Base-by-base conservation (phyloP, 2,797 vertebrate species). In the Lacerta bilineata region DNA sequence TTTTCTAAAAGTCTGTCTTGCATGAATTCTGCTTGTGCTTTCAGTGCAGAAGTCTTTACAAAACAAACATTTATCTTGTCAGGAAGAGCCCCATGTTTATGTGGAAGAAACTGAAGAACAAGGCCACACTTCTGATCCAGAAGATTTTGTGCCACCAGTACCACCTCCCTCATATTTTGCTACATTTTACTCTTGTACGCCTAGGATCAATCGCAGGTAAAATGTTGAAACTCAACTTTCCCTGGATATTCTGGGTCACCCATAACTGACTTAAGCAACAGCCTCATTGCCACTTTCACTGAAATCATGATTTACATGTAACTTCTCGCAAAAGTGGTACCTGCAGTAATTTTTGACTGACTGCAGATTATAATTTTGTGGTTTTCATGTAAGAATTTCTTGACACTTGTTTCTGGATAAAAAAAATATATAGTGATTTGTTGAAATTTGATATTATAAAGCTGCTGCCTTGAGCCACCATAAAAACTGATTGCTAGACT, bases 141-240 rank as follows among this genome's bases (percentile, higher is more conserved):
- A 98, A 18, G 97, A 97, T 88, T 98, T 98, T 90, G 96, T 98
- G 61, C 96, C 97, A 0, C 97, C 98, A 0, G 97, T 96, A 20
- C 98, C 97, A 0, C 98, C 98, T n/a, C 98, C 98, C 0, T 98
- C 98, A 41, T 98, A 98, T 91, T 98, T 98, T 91, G 97, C 97
- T 71, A 97, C 97, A 0, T 97, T 97, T 92, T 97, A 96, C 95
- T 97, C 97, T 0, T 97, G 93, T 86, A 97, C 96, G 0, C 97
- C 97, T 20, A 94, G 87, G 50, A 94, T 94, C 83, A 97, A 93
- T 92, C 93, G 87, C 93, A 97, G 98, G 98, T 98, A 97, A 92
- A 66, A 0, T 5, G 41, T 7, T 64, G 23, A 0, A 2, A 3
- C 4, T 84, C 13, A 25, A 25, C 36, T 77, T 81, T 69, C 39